Evolutionary conservation across 2,888 invertebrate species (phyloP), one percentile per base, ranked within the genome.

Genomic region (Loripinus fragilis): DNA sequence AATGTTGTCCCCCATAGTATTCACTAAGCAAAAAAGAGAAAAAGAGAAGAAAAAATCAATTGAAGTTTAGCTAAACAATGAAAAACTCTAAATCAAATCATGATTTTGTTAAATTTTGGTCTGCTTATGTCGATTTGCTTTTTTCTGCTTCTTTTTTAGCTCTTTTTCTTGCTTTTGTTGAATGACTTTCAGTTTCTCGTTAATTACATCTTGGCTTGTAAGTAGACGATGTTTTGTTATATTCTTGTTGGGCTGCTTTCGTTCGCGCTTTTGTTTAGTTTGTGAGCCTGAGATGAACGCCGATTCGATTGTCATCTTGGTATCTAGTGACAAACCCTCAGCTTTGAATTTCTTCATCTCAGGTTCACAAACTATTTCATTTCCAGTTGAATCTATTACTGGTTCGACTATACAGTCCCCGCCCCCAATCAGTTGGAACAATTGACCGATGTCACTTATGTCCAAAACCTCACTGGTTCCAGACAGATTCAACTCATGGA

Each of bases 201-300:
- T 48, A 20, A 48, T 48, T 20, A 48, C n/a, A 48, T 48, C 48
- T 5, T n/a, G 48, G n/a, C 68, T 60, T 38, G 74, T 74, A 68
- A 74, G 74, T 28, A 74, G 41, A n/a, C 74, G 74, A 60, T 74
- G 74, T 20, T n/a, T 38, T 30, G 68, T 74, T 35, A 52, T 55
- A n/a, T 41, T 20, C 38, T 55, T 71, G 12, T 30, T 71, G 25
- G 33, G 23, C 42, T 35, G 52, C n/a, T 60, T 33, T 35, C 48
- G 20, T 48, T 20, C 48, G 20, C 48, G 48, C n/a, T 48, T 48
- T 48, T n/a, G 48, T 20, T 71, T 55, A 28, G 42, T 55, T 10
- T 38, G 10, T 7, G 33, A 25, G n/a, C 60, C 50, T 38, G 71
- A 45, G 38, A 68, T 28, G 30, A 42, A 71, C 48, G n/a, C n/a